These are phyloP conservation scores for Triplophysa yarkandensis DNA, from an alignment of 2,797 vertebrate genomes.

Conservation along the genomic window DNA sequence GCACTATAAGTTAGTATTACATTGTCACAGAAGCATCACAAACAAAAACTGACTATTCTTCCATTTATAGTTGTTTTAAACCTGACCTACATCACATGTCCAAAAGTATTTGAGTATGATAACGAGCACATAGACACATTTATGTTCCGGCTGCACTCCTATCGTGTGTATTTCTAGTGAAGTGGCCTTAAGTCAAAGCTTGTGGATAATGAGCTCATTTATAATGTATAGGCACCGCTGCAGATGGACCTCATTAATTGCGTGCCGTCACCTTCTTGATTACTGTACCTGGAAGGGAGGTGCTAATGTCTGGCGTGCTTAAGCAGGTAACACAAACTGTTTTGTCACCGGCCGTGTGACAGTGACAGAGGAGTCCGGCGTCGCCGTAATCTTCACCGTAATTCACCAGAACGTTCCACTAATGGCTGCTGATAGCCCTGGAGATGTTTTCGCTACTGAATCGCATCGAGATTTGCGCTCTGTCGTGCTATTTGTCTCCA, in stretches of 20 bases:
- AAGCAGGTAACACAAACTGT: conserved; percentile 81
- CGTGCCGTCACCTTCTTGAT: conserved; percentile 81
- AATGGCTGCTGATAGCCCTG: conserved; percentile 80
- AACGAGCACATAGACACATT: conserved; percentile 10
- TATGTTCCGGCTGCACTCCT: conserved; percentile 58
- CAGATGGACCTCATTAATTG: conserved; percentile 87
- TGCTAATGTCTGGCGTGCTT: conserved; percentile 85
- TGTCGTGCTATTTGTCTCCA: conserved; percentile 78
- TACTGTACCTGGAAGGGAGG: conserved; percentile 83
- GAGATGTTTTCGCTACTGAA: conserved; percentile 85
- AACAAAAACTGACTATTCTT: background rate
- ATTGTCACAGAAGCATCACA: conserved; percentile 57
- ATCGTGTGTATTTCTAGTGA: conserved; percentile 50
- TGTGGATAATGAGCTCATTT: conserved; percentile 83
- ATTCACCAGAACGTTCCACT: conserved; percentile 79
- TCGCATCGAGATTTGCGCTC: conserved; percentile 81
- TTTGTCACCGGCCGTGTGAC: conserved; percentile 78
- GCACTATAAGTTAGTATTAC: conserved; percentile 64
- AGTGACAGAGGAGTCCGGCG: conserved; percentile 74
- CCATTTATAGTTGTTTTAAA: too few relatives aligned
- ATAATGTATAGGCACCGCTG: conserved; percentile 81
- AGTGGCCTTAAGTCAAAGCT: conserved; percentile 70
- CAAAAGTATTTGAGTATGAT: background rate
- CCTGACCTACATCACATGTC: background rate
- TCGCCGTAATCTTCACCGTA: conserved; percentile 76